These are phyloP conservation scores for Rhinogobius similis DNA, from an alignment of 2,113 vertebrate species.

Conservation along the genomic window DNA sequence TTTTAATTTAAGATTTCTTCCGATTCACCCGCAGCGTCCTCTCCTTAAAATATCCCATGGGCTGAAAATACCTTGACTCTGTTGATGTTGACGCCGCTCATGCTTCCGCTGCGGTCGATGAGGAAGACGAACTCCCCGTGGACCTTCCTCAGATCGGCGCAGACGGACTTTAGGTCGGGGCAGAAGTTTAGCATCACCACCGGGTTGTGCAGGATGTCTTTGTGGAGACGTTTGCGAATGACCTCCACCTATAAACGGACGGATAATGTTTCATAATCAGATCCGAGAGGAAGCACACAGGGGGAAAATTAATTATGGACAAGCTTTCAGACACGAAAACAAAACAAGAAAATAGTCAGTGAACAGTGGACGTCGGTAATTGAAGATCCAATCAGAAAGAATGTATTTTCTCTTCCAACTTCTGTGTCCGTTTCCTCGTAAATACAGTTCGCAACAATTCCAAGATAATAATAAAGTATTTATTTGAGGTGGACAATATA, in stretches of 20 bases:
- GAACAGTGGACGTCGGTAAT: constrained; percentile 39
- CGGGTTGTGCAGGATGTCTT: constrained; percentile 92
- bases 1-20: no score
- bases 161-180: constrained; percentile 82
- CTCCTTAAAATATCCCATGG: neutral
- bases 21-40: no score
- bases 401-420: neutral
- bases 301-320: neutral
- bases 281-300: neutral
- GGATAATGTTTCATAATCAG: neutral
- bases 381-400: neutral
- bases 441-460: no score
- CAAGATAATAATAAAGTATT: no score
- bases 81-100: constrained; percentile 83
- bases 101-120: constrained; percentile 89
- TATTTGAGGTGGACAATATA: no score
- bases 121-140: constrained; percentile 96
- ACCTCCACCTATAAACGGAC: constrained; percentile 81
- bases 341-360: constrained; percentile 7
- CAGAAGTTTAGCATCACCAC: constrained; percentile 96
- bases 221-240: constrained; percentile 89
- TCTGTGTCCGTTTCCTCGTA: no score
- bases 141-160: constrained; percentile 81
- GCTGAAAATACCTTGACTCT: constrained; percentile 81
- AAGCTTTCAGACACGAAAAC: constrained; percentile 1